Base-by-base conservation (phyloP, 2,888 invertebrate genomes). In the Pteria penguin region DNA sequence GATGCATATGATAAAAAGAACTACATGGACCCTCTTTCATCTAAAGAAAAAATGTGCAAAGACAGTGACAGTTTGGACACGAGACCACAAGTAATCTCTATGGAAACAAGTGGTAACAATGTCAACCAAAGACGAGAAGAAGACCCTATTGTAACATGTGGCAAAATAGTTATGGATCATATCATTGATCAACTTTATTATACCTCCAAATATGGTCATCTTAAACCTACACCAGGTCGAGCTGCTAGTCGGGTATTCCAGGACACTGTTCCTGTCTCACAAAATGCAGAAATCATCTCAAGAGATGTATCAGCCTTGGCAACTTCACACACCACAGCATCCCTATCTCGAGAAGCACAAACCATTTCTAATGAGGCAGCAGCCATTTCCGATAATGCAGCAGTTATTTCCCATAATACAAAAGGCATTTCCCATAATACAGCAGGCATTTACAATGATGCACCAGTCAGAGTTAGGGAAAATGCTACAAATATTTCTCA, bases 161-260 rank as follows among this genome's bases (percentile, higher is more conserved):
- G 86, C 1, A 85, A 87, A 45, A 60, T 83, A 22, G 84, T 88
- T 14, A 83, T 88, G 52, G 85, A 89, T 68, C 85, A 85, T 69
- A 86, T 89, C 14, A 85, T 87, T 31, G 87, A 88, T 72, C 80
- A 82, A 57, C 76, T 88, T 36, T 86, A 77, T 52, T 78, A 54
- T 18, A 52, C 68, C 18, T 60, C 60, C 27, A 60, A 60, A 27
- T 11, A 18, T 27, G 27, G 27, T 27, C 4, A 18, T 27, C 11
- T 4, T n/a, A 45, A 45, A 45, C 45, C 11, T 14, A 45, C 11
- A 8, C n/a, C n/a, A n/a, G n/a, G n/a, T n/a, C n/a, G n/a, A n/a
- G n/a, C n/a, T n/a, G n/a, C n/a, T n/a, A 45, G 45, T 18, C 45
- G 8, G 45, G 11, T 14, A 45, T 14, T 18, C 8, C 45, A 45